A percentile compares a stretch with the other conserved stretches of the same genome.
These are phyloP conservation scores for Gallirallus australis DNA, from an alignment of 2,797 vertebrate genomes.

Conservation along the genomic window DNA sequence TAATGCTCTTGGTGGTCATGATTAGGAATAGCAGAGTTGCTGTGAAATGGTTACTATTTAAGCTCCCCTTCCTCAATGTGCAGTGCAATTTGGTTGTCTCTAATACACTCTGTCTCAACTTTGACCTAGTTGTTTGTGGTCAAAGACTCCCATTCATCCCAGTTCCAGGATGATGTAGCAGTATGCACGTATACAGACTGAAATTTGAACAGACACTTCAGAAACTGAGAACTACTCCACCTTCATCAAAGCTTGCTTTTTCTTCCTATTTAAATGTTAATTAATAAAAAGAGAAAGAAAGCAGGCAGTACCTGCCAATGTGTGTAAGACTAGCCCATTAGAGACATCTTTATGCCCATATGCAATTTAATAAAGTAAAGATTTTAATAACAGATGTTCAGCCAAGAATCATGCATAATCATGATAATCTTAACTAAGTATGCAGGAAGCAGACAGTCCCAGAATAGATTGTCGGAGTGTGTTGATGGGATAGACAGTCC, in stretches of 20 bases:
- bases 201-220: neutral
- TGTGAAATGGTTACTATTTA: neutral
- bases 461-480: neutral
- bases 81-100: neutral
- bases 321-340: neutral
- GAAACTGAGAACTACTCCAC: neutral
- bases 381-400: slow-evolving; percentile 52
- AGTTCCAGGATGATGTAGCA: neutral
- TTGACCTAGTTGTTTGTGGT: neutral
- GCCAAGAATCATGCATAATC: neutral
- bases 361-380: slow-evolving; percentile 12
- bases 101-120: neutral
- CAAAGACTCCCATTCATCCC: neutral
- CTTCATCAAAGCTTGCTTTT: neutral
- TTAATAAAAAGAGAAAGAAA: neutral
- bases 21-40: neutral
- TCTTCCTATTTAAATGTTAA: neutral
- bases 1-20: neutral
- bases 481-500: slow-evolving; percentile 44
- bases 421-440: slow-evolving; percentile 17
- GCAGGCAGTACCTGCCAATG: neutral
- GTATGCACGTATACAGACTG: neutral
- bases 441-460: neutral
- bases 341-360: slow-evolving; percentile 4
- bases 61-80: neutral